Base-by-base conservation (phyloP, 1,140 invertebrate species). In the honey bee (Apis mellifera) region DNA sequence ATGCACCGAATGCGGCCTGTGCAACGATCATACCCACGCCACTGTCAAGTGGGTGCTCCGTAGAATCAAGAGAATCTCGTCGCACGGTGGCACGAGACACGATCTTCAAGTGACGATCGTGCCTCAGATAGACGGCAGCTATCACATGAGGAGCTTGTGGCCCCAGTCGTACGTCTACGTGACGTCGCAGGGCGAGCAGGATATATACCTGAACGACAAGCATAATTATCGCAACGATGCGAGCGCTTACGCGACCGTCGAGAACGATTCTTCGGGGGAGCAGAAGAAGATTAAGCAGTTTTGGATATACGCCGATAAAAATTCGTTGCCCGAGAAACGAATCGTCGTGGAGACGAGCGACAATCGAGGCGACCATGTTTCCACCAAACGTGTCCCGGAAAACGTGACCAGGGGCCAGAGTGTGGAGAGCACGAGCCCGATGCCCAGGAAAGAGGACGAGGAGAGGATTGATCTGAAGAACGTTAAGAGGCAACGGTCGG, bases 1-100 rank as follows among this genome's bases (percentile, higher is more conserved):
- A 19, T 93, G 92, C 75, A n/a, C 73, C 19, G 84, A 90, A 13
- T 93, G 92, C 72, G 84, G 89, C 26, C 78, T 55, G 9, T 91
- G 90, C 68, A 19, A 23, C 1, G 62, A 32, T 17, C 55, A 84
- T 57, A 85, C 65, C 62, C 78, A 84, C 55, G 86, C 85, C 12
- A 60, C 54, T 9, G 78, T 89, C 42, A 89, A 88, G 62, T 91
- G 90, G 90, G 57, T 72, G 9, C 76, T 91, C 4, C 85, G 66
- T 32, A 85, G 84, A 70, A 57, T 90, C 26, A 90, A 84, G 69
- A 87, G 75, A 26, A 57, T 32, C 21, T 59, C 79, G 13, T 21
- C 23, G 1, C 79, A 72, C 48, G 57, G 78, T 0, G 21, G 68
- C 7, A 50, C 72, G 8, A 82, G 84, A 59, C 84, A 89, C 62